These are phyloP conservation scores for Pseudobourletiella spinata DNA, from an alignment of 1,140 invertebrate species.

Conservation along the genomic window DNA sequence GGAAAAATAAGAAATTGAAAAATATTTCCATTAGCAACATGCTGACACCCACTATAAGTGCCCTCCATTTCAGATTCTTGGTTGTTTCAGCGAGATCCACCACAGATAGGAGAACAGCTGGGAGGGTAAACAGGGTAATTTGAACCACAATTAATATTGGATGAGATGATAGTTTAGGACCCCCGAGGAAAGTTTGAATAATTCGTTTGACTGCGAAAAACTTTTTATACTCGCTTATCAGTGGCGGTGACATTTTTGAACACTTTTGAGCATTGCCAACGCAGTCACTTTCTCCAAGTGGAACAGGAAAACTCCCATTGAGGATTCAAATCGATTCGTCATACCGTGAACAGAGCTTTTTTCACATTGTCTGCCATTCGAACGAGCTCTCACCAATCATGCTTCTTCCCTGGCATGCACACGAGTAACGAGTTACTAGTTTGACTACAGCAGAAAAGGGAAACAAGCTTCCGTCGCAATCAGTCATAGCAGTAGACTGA, in stretches of 20 bases:
- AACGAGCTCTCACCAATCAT: too few species aligned
- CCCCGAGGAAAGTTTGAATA: conserved; percentile 24
- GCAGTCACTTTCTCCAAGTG: background rate
- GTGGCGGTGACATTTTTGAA: conserved; percentile 24
- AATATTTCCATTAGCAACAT: conserved; percentile 8
- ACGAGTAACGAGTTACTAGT: too few species aligned
- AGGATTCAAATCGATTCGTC: background rate
- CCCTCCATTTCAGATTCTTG: background rate
- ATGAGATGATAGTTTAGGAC: conserved; percentile 8
- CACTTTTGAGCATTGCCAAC: background rate
- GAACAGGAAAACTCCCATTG: background rate
- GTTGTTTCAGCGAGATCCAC: background rate
- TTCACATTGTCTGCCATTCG: too few species aligned
- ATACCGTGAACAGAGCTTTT: background rate
- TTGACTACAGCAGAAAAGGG: too few species aligned
- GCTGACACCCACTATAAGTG: background rate
- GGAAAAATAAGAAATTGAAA: conserved; percentile 6
- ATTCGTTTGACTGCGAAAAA: conserved; percentile 19
- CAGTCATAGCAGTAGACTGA: too few species aligned
- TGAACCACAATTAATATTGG: conserved; percentile 12
- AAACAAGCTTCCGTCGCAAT: too few species aligned
- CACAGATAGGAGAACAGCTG: conserved; percentile 10
- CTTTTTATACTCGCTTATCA: conserved; percentile 26
- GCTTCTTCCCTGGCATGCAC: too few species aligned
- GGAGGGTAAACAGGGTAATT: conserved; percentile 14